Conservation (phyloP, 2,113 vertebrate genomes). For the Crotalus helleri region DNA sequence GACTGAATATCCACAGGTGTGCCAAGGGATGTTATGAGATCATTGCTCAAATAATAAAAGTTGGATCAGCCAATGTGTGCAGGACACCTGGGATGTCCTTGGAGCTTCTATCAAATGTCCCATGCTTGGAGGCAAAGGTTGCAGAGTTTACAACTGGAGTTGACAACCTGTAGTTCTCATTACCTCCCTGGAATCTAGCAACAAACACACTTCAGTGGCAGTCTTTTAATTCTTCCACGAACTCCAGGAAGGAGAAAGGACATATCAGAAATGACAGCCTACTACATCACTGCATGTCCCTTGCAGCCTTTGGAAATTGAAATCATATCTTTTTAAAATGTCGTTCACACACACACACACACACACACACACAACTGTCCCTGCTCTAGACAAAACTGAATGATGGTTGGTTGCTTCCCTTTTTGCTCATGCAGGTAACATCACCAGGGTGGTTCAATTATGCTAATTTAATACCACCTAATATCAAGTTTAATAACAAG, state of each 20-base stretch:
- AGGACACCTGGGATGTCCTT: neutral
- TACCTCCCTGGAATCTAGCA: neutral
- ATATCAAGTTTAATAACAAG: neutral
- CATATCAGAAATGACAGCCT: neutral
- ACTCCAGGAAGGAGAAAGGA: neutral
- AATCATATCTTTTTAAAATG: neutral
- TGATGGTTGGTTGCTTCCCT: neutral
- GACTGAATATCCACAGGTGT: neutral
- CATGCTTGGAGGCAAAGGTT: neutral
- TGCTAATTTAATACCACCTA: neutral
- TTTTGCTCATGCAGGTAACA: neutral
- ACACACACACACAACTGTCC: neutral
- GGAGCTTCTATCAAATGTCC: neutral
- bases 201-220: neutral
- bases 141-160: neutral
- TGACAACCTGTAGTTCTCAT: neutral
- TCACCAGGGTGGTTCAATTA: neutral
- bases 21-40: neutral
- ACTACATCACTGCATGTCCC: neutral
- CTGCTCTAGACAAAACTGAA: neutral
- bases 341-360: neutral
- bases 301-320: neutral
- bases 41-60: neutral
- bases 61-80: neutral
- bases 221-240: neutral